Percentiles rank a stretch among this genome's conserved stretches.
Conservation (phyloP, 2,797 vertebrate species). For the Picus viridis region DNA sequence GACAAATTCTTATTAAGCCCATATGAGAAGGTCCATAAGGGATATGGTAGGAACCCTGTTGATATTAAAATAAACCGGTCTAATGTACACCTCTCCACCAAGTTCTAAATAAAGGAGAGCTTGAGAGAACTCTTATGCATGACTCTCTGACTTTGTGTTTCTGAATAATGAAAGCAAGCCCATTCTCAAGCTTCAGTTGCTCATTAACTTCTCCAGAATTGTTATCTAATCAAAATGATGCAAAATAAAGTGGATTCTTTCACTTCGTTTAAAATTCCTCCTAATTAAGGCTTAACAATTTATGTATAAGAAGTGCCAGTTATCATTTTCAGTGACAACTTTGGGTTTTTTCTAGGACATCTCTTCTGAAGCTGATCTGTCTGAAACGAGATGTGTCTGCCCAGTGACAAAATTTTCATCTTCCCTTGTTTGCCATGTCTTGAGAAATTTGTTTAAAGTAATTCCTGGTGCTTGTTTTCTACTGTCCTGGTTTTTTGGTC, state of each 20-base stretch:
- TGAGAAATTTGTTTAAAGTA: slow-evolving; percentile 27
- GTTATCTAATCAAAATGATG: not conserved
- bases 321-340: not conserved
- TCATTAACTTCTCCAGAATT: not conserved
- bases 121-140: not conserved
- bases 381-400: not conserved
- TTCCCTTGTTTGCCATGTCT: slow-evolving; percentile 19
- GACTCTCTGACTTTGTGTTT: not conserved
- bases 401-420: not conserved
- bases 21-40: not conserved
- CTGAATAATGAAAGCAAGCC: not conserved
- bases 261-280: not conserved
- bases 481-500: not conserved
- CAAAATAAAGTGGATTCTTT: not conserved
- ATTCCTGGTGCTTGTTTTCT: slow-evolving; percentile 1
- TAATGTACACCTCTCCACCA: not conserved
- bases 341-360: not conserved
- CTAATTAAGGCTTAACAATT: not conserved
- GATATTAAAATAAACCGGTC: not conserved
- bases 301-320: not conserved
- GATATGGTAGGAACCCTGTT: not conserved
- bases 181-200: not conserved
- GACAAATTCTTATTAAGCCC: not conserved
- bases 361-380: not conserved
- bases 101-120: not conserved